Evolutionary conservation across 2,797 vertebrate species (phyloP).

Genomic region (Malacoraja senta): DNA sequence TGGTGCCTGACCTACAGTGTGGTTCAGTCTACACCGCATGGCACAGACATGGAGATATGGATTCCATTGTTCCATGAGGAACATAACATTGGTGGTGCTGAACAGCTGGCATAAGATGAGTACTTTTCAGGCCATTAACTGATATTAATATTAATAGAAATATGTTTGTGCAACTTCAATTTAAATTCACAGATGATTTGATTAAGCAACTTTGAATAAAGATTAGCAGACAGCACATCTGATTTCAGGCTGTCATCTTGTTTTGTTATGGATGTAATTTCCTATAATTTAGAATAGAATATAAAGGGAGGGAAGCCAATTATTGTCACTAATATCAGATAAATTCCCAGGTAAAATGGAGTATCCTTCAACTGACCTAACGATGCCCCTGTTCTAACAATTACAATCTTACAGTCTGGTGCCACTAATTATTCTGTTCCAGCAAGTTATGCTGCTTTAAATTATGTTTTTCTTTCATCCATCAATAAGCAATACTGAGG

Average conservation of each 20-base stretch:
- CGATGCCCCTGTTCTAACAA: neutral
- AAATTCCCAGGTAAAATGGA: neutral
- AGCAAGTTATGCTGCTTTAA: neutral
- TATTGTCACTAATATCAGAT: neutral
- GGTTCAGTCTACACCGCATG: too few species aligned
- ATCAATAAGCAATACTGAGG: neutral
- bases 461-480: neutral
- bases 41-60: too few species aligned
- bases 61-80: too few species aligned
- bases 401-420: neutral
- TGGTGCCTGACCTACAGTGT: too few species aligned
- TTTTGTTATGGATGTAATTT: slow-evolving; percentile 7
- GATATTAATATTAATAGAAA: slow-evolving; percentile 12
- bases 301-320: neutral
- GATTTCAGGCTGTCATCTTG: neutral
- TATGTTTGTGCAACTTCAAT: neutral
- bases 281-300: neutral
- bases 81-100: too few species aligned
- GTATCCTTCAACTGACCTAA: neutral
- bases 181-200: slow-evolving; percentile 8
- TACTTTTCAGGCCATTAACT: neutral
- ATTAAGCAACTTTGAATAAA: slow-evolving; percentile 18
- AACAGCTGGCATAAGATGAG: too few species aligned
- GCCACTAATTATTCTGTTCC: too few species aligned
- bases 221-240: neutral